Evolutionary conservation across 1,140 invertebrate genomes (phyloP).

Genomic region (Pteromalus puparum): DNA sequence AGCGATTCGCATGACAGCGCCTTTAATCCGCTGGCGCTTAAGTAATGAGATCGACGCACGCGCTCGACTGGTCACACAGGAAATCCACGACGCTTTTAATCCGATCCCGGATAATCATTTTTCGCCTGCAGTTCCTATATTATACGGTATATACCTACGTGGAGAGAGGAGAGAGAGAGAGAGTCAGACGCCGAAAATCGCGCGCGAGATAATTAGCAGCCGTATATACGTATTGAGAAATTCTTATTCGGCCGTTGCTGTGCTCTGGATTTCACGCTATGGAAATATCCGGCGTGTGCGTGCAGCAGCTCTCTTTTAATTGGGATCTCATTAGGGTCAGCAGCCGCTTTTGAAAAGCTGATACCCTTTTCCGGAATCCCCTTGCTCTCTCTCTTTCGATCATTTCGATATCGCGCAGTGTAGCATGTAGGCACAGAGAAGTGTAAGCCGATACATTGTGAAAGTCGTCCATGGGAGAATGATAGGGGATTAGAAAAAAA

Average conservation of each 20-base stretch:
- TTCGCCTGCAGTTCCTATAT: neutral
- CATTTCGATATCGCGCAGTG: neutral
- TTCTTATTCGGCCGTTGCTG: too few relatives aligned
- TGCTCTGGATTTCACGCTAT: too few relatives aligned
- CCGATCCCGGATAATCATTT: conserved; percentile 37
- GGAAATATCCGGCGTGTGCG: too few relatives aligned
- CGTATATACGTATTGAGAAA: too few relatives aligned
- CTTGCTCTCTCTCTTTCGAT: neutral
- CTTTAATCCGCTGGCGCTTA: conserved; percentile 51
- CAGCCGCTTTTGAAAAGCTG: neutral
- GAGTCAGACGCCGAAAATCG: conserved; percentile 16
- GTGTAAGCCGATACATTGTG: conserved; percentile 38
- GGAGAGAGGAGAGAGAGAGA: conserved; percentile 13
- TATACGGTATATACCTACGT: too few relatives aligned
- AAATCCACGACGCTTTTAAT: conserved; percentile 33
- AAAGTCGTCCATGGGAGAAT: neutral
- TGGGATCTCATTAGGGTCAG: conserved; percentile 34
- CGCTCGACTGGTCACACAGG: conserved; percentile 9
- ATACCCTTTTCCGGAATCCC: conserved; percentile 27
- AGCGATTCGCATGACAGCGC: conserved; percentile 42
- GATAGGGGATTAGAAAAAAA: neutral
- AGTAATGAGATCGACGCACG: conserved; percentile 55
- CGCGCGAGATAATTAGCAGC: conserved; percentile 20
- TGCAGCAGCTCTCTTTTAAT: conserved; percentile 9
- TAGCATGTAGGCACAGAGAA: too few relatives aligned